Evolutionary conservation across 64 coral and sea anemone species (phyloP).

Genomic region (Platygyra sinensis): DNA sequence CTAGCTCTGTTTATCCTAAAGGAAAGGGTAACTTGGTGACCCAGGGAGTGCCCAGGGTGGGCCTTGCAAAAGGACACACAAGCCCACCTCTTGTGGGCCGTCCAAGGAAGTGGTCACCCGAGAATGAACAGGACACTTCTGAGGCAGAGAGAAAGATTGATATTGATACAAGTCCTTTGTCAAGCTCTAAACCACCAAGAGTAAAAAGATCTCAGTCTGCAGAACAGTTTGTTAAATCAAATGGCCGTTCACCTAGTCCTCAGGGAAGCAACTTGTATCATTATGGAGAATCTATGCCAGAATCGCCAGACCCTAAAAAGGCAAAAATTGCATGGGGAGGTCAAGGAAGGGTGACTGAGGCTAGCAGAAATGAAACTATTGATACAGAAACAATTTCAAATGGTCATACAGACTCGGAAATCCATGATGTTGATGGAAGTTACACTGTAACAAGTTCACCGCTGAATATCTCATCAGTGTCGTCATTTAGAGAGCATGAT

Average conservation of each 20-base stretch:
- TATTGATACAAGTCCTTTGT: constrained; percentile 29
- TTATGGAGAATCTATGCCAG: constrained; percentile 22
- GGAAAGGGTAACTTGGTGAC: constrained; percentile 3
- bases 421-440: background rate
- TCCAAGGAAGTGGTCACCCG: background rate
- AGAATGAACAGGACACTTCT: constrained; percentile 36
- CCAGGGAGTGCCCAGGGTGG: background rate
- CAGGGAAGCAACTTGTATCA: constrained; percentile 42
- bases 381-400: constrained; percentile 28
- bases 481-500: constrained; percentile 77
- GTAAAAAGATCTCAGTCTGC: constrained; percentile 72
- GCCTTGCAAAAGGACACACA: constrained; percentile 27
- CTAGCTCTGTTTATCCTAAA: constrained; percentile 12
- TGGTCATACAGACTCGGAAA: constrained; percentile 44
- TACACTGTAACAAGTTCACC: constrained; percentile 23
- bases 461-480: constrained; percentile 16
- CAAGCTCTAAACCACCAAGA: constrained; percentile 42
- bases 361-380: background rate
- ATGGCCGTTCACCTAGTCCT: constrained; percentile 16
- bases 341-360: background rate
- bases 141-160: constrained; percentile 45
- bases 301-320: constrained; percentile 60
- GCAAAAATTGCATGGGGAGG: constrained; percentile 76
- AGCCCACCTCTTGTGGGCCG: constrained; percentile 21
- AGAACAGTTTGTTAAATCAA: constrained; percentile 29